Percentiles rank a stretch among this genome's conserved stretches.
Evolutionary conservation across 2,113 vertebrate species (phyloP).

Genomic region (Phaethornis superciliosus): DNA sequence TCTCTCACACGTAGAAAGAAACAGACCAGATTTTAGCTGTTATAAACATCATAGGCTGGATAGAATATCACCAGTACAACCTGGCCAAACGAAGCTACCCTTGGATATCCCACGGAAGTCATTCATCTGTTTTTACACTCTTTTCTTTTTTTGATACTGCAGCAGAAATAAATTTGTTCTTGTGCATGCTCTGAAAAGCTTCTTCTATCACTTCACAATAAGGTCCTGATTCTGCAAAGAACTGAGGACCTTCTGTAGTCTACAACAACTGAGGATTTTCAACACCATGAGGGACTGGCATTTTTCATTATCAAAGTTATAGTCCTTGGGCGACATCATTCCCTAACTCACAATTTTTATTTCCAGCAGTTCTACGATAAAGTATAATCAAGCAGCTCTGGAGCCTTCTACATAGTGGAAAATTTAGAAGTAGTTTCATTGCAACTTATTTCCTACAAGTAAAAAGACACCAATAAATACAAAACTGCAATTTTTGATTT

Average conservation of each 20-base stretch:
- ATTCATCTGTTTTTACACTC: background rate
- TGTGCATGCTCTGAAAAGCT: background rate
- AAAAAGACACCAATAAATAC: constrained; percentile 20
- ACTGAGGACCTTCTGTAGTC: background rate
- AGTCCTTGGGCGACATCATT: background rate
- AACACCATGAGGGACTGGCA: background rate
- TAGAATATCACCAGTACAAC: background rate
- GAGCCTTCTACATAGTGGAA: constrained; percentile 4
- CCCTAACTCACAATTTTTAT: background rate
- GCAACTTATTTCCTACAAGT: constrained; percentile 6
- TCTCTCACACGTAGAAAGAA: background rate
- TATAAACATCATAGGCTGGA: background rate
- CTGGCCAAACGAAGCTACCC: background rate
- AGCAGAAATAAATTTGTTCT: background rate
- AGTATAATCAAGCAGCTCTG: constrained; percentile 5
- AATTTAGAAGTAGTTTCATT: constrained; percentile 22
- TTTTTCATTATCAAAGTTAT: constrained; percentile 1
- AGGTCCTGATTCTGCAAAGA: background rate
- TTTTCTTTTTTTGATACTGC: background rate
- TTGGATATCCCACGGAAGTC: background rate
- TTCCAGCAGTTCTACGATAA: constrained; percentile 34
- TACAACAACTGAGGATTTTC: background rate
- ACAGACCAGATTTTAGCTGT: background rate
- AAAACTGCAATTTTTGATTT: constrained; percentile 8
- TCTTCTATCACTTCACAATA: background rate